These are phyloP conservation scores for Ectobius pallidus DNA, from an alignment of 2,888 invertebrate species.

Conservation along the genomic window DNA sequence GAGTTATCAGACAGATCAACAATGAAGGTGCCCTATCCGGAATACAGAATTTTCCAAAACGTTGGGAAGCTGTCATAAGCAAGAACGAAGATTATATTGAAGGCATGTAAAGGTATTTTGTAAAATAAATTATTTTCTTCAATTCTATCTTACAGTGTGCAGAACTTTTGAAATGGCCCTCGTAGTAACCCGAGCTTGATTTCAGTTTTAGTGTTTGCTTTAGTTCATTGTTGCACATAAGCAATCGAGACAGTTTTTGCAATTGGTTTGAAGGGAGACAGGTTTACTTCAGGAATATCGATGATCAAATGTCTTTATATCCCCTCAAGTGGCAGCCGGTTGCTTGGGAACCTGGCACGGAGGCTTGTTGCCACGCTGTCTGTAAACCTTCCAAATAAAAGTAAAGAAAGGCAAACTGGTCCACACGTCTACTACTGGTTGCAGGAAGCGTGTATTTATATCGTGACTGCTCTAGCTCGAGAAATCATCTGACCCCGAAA, in stretches of 20 bases:
- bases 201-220: no score
- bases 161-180: no score
- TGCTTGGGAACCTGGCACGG: slow-evolving; percentile 19
- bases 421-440: neutral
- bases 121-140: no score
- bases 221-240: neutral
- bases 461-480: neutral
- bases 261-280: neutral
- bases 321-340: slow-evolving; percentile 1
- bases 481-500: no score
- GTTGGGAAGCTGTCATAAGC: no score
- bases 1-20: no score
- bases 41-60: no score
- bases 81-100: no score
- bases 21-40: no score
- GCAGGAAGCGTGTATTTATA: neutral
- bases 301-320: slow-evolving; percentile 14
- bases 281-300: slow-evolving; percentile 21
- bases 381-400: slow-evolving; percentile 10
- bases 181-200: no score
- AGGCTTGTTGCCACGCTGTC: slow-evolving; percentile 27
- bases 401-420: slow-evolving; percentile 1
- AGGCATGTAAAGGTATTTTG: no score
- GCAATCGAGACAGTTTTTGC: neutral
- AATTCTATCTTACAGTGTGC: no score